phyloP scores from a whole-genome alignment of 1,140 invertebrate species.

The Akabosia matsudoensis region DNA sequence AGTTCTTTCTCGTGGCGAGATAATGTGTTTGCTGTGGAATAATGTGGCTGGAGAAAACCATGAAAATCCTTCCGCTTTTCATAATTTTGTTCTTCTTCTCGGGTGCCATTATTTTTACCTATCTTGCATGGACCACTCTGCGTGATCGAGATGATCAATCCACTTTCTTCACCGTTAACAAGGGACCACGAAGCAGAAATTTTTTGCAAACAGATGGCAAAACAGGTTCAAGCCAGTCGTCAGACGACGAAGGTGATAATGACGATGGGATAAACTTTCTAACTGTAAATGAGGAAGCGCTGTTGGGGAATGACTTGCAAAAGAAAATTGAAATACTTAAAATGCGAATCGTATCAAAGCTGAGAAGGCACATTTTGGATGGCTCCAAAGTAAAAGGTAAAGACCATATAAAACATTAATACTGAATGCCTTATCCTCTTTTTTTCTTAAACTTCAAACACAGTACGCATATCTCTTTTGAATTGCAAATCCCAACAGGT shows the following conservation, averaged over 20 bases:
- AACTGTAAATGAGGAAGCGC: slow-evolving; percentile 37
- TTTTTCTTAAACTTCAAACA: neutral
- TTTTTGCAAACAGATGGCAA: neutral
- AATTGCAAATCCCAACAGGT: no score
- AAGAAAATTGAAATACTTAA: slow-evolving; percentile 36
- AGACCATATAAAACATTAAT: no score
- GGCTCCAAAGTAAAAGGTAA: slow-evolving; percentile 45
- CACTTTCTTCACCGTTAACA: slow-evolving; percentile 13
- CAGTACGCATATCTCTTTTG: no score
- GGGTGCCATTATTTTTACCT: slow-evolving; percentile 40
- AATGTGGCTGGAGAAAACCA: slow-evolving; percentile 32
- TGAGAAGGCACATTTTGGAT: slow-evolving; percentile 39
- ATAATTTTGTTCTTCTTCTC: slow-evolving; percentile 43
- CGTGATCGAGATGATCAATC: slow-evolving; percentile 24
- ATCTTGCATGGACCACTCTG: slow-evolving; percentile 41
- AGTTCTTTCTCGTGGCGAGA: no score
- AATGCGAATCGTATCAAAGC: slow-evolving; percentile 42
- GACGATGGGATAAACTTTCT: slow-evolving; percentile 29
- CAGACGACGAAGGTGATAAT: neutral
- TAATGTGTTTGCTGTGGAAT: neutral
- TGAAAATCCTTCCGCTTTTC: slow-evolving; percentile 44
- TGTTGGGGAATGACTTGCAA: slow-evolving; percentile 29
- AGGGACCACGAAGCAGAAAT: slow-evolving; percentile 24
- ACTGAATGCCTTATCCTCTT: neutral
- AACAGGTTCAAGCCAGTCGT: neutral